A percentile compares a stretch with the other conserved stretches of the same genome.
Conservation (phyloP, 2,113 vertebrate genomes). For the Caracal caracal region DNA sequence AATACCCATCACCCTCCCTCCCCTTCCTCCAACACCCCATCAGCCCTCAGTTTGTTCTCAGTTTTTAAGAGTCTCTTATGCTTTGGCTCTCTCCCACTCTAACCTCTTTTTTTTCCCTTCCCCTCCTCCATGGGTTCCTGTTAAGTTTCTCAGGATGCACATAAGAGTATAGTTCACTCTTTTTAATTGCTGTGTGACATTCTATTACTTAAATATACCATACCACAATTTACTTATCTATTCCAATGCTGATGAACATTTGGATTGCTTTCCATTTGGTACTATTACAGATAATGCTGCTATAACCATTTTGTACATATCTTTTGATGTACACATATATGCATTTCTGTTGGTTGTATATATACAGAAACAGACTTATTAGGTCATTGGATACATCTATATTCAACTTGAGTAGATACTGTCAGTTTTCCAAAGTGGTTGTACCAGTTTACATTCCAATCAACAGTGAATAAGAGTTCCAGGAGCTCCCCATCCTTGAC, state of each 20-base stretch:
- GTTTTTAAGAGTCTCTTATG: too few relatives aligned
- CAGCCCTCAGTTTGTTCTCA: too few relatives aligned
- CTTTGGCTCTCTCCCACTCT: too few relatives aligned
- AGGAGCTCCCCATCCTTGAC: not conserved
- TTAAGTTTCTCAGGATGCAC: too few relatives aligned
- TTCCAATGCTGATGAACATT: not conserved
- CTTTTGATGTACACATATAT: not conserved
- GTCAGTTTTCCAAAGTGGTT: constrained; percentile 1
- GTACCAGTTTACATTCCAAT: constrained; percentile 14
- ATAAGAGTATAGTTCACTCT: not conserved
- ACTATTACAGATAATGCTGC: not conserved
- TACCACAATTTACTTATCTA: not conserved
- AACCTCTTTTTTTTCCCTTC: too few relatives aligned
- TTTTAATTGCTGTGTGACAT: not conserved
- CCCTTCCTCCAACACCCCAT: too few relatives aligned
- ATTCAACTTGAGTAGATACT: constrained; percentile 29
- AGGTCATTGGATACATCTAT: not conserved
- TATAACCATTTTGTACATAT: not conserved
- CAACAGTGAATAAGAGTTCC: not conserved
- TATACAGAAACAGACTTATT: not conserved
- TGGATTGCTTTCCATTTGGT: constrained; percentile 21
- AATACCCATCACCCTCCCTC: too few relatives aligned
- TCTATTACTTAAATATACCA: not conserved
- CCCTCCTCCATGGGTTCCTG: too few relatives aligned
- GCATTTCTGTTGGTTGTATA: not conserved